Percentiles rank a stretch among this genome's conserved stretches.
These are phyloP conservation scores for Tachysurus fulvidraco DNA, from an alignment of 2,113 vertebrate species.

Conservation along the genomic window DNA sequence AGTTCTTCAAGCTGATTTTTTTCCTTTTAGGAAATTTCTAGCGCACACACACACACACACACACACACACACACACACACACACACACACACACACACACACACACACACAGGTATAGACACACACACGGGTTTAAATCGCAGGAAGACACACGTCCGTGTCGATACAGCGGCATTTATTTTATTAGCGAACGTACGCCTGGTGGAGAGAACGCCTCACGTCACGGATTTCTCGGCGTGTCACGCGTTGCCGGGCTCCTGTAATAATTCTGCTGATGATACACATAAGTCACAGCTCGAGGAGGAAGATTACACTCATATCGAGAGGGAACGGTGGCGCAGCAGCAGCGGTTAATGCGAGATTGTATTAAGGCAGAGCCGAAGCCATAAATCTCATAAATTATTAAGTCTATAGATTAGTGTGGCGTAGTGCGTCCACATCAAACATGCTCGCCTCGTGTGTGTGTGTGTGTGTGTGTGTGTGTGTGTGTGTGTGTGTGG, in stretches of 20 bases:
- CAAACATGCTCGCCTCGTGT: background rate
- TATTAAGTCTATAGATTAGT: slow-evolving; percentile 55
- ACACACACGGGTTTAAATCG: no score
- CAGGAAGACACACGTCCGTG: background rate
- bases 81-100: background rate
- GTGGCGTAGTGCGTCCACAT: slow-evolving; percentile 25
- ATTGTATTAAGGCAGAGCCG: slow-evolving; percentile 49
- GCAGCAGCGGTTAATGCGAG: slow-evolving; percentile 41
- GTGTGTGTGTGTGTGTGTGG: no score
- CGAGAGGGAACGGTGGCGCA: slow-evolving; percentile 22
- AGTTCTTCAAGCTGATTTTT: background rate
- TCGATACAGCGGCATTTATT: background rate
- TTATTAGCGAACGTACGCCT: background rate
- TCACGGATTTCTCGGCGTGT: slow-evolving; percentile 9
- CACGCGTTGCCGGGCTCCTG: background rate
- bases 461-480: background rate
- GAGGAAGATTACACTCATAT: slow-evolving; percentile 32
- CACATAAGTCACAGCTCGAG: slow-evolving; percentile 37
- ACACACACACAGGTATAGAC: no score
- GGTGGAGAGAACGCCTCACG: background rate
- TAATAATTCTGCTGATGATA: slow-evolving; percentile 42
- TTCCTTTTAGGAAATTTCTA: background rate
- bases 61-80: no score
- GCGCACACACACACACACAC: background rate
- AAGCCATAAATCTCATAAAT: slow-evolving; percentile 56